Evolutionary conservation across 2,888 invertebrate species (phyloP).

Genomic region (Athalia cordata): DNA sequence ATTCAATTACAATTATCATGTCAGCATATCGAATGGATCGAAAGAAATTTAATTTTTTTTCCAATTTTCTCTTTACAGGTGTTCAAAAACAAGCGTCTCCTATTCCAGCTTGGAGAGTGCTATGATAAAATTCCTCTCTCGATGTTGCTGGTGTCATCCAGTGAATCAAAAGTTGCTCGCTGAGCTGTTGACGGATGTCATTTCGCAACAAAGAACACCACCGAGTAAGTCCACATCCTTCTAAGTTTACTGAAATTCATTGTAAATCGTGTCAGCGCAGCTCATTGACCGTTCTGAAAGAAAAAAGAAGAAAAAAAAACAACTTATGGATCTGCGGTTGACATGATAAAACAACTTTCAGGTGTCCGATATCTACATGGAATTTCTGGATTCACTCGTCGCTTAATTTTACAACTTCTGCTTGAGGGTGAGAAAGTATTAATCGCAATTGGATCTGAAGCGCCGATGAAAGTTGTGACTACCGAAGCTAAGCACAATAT

Average conservation of each 20-base stretch:
- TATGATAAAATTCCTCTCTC: conserved; percentile 87
- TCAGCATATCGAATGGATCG: too few species aligned
- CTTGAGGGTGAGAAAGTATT: conserved; percentile 90
- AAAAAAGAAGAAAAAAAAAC: too few species aligned
- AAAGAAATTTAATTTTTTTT: background rate
- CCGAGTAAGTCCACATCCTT: conserved; percentile 65
- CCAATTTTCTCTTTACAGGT: conserved; percentile 51
- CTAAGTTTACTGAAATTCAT: background rate
- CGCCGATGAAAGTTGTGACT: conserved; percentile 66
- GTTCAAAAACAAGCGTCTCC: conserved; percentile 65
- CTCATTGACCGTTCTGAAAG: too few species aligned
- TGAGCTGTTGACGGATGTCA: conserved; percentile 84
- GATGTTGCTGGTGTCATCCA: conserved; percentile 89
- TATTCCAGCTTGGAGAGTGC: conserved; percentile 80
- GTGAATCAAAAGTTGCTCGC: conserved; percentile 90
- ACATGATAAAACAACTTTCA: conserved; percentile 49
- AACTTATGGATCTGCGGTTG: background rate
- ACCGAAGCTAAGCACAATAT: conserved; percentile 60
- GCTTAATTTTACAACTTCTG: conserved; percentile 89
- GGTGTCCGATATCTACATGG: conserved; percentile 75
- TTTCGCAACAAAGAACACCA: conserved; percentile 77
- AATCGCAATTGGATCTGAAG: conserved; percentile 79
- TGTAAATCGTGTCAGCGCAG: background rate
- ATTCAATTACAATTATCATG: too few species aligned
- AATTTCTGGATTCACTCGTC: conserved; percentile 91